Evolutionary conservation across 1,140 invertebrate genomes (phyloP).

Genomic region (Eriocheir sinensis): DNA sequence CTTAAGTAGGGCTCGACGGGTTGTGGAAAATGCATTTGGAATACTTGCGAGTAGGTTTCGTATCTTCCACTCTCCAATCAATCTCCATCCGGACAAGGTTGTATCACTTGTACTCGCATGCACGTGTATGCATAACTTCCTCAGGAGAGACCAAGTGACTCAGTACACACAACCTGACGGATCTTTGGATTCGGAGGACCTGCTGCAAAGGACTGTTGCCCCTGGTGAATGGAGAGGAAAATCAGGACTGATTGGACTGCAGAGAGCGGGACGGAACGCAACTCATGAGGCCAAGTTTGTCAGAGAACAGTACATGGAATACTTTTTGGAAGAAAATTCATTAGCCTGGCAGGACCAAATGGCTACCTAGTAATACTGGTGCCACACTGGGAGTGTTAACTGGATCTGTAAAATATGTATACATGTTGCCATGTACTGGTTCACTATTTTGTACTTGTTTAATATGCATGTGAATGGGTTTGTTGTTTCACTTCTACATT

Average conservation of each 20-base stretch:
- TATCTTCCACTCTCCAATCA: slow-evolving; percentile 46
- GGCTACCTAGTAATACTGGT: not conserved
- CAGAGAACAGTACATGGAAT: slow-evolving; percentile 44
- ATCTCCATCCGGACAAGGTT: slow-evolving; percentile 48
- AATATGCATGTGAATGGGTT: too few species aligned
- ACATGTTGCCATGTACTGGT: too few species aligned
- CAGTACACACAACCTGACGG: slow-evolving; percentile 45
- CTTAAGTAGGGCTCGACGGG: slow-evolving; percentile 35
- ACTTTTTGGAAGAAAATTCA: slow-evolving; percentile 50
- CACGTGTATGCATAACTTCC: slow-evolving; percentile 33
- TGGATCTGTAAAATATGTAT: too few species aligned
- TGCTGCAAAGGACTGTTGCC: slow-evolving; percentile 29
- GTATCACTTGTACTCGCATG: slow-evolving; percentile 51
- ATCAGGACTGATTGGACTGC: slow-evolving; percentile 27
- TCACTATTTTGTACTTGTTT: too few species aligned
- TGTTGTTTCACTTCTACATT: too few species aligned
- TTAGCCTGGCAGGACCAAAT: slow-evolving; percentile 43
- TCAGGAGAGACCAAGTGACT: slow-evolving; percentile 37
- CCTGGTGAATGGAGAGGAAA: slow-evolving; percentile 19
- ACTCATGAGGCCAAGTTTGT: not conserved
- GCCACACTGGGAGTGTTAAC: too few species aligned
- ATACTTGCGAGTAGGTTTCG: slow-evolving; percentile 57
- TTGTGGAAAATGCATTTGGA: slow-evolving; percentile 51
- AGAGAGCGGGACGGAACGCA: slow-evolving; percentile 40
- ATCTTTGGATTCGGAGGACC: slow-evolving; percentile 12